A percentile compares a stretch with the other conserved stretches of the same genome.
These are phyloP conservation scores for Periplaneta americana DNA, from an alignment of 1,140 invertebrate species.

Conservation along the genomic window DNA sequence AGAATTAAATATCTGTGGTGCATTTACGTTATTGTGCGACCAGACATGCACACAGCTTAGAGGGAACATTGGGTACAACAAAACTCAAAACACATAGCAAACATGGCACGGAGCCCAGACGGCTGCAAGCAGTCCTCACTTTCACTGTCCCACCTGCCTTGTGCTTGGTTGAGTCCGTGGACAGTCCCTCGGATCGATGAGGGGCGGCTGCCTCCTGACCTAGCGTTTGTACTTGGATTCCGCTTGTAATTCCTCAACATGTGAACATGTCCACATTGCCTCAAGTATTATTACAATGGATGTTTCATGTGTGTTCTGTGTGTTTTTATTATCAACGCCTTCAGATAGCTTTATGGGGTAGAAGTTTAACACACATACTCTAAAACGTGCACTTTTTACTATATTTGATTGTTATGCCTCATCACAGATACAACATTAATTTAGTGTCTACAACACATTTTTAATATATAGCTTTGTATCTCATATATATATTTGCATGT, in stretches of 20 bases:
- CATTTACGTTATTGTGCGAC: too few species aligned
- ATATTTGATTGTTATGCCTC: not conserved
- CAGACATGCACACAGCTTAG: too few species aligned
- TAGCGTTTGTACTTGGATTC: not conserved
- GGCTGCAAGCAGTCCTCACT: too few species aligned
- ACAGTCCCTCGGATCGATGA: too few species aligned
- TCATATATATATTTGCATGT: constrained; percentile 6
- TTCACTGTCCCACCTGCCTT: too few species aligned
- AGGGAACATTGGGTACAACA: too few species aligned
- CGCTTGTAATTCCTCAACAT: not conserved
- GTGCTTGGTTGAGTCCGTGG: too few species aligned
- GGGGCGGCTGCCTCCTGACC: not conserved
- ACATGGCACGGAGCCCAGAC: too few species aligned
- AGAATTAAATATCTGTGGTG: too few species aligned
- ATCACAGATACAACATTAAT: not conserved
- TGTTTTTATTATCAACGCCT: not conserved
- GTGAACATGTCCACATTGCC: not conserved
- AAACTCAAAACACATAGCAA: too few species aligned
- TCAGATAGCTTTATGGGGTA: not conserved
- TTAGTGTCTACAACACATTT: not conserved
- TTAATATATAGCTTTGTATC: constrained; percentile 13
- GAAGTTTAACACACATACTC: not conserved
- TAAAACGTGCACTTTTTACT: not conserved
- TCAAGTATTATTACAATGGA: not conserved
- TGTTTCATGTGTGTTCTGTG: not conserved